Conservation (phyloP, 1,140 invertebrate genomes). For the Ceratosolen fusciceps region DNA sequence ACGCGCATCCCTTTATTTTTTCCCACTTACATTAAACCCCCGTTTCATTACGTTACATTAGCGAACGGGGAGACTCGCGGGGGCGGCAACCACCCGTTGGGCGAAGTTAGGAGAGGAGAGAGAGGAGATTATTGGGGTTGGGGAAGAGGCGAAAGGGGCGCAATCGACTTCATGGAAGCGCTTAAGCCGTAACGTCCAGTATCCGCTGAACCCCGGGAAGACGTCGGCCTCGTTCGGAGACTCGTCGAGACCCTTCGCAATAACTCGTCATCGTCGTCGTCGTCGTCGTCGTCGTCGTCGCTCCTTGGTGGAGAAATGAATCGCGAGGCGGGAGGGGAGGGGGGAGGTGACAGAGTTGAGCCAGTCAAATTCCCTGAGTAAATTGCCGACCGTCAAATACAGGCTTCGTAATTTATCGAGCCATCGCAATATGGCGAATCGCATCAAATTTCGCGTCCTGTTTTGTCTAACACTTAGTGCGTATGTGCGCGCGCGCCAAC, state of each 20-base stretch:
- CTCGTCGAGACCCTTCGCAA: too few species aligned
- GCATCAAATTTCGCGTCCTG: conserved; percentile 9
- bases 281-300: too few species aligned
- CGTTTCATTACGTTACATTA: not conserved
- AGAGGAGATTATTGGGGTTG: too few species aligned
- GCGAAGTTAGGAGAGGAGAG: too few species aligned
- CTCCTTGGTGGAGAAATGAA: conserved; percentile 44
- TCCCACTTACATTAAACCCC: not conserved
- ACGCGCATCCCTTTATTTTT: conserved; percentile 8
- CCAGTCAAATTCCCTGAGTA: conserved; percentile 15
- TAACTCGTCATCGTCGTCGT: too few species aligned
- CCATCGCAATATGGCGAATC: not conserved
- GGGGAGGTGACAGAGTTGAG: conserved; percentile 19
- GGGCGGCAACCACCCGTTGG: too few species aligned
- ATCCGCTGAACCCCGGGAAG: too few species aligned
- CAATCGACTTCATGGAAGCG: too few species aligned
- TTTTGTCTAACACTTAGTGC: not conserved
- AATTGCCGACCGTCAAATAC: conserved; percentile 15
- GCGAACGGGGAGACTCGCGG: not conserved
- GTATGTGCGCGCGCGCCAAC: not conserved
- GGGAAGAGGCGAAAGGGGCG: too few species aligned
- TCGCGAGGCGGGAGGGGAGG: not conserved
- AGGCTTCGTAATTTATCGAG: conserved; percentile 34
- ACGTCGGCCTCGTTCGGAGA: too few species aligned
- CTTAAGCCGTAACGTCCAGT: too few species aligned